phyloP scores from a whole-genome alignment of 2,797 vertebrate genomes.

The Platalea minor region DNA sequence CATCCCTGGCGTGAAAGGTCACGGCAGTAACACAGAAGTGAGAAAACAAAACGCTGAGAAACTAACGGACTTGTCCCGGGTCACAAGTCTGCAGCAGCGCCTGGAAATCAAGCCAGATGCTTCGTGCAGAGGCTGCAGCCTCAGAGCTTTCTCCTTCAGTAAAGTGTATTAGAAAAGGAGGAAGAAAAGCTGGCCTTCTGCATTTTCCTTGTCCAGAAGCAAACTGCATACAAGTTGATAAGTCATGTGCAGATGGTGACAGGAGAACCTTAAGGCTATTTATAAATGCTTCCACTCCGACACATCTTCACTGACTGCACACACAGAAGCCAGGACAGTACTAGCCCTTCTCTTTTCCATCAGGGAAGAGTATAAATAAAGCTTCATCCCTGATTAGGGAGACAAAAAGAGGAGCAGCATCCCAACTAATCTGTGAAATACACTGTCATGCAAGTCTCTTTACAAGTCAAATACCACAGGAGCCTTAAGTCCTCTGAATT shows the following conservation, averaged over 20 bases:
- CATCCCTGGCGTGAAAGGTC: background rate
- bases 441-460: background rate
- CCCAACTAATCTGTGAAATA: slow-evolving; percentile 26
- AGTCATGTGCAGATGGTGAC: background rate
- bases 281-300: background rate
- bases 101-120: background rate
- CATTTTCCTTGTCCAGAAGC: slow-evolving; percentile 20
- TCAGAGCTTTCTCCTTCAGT: background rate
- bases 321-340: background rate
- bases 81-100: background rate
- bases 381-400: slow-evolving; percentile 35
- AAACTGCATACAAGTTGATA: background rate
- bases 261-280: slow-evolving; percentile 13
- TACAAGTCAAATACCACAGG: background rate
- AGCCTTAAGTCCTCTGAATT: background rate
- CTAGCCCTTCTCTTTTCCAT: background rate
- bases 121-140: background rate
- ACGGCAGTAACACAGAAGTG: background rate
- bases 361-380: slow-evolving; percentile 3
- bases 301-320: background rate
- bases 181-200: slow-evolving; percentile 9
- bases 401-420: background rate
- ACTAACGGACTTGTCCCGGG: background rate
- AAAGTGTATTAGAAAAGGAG: background rate
- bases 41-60: background rate